phyloP scores from a whole-genome alignment of 2,888 invertebrate genomes.

The Dynastes maya region DNA sequence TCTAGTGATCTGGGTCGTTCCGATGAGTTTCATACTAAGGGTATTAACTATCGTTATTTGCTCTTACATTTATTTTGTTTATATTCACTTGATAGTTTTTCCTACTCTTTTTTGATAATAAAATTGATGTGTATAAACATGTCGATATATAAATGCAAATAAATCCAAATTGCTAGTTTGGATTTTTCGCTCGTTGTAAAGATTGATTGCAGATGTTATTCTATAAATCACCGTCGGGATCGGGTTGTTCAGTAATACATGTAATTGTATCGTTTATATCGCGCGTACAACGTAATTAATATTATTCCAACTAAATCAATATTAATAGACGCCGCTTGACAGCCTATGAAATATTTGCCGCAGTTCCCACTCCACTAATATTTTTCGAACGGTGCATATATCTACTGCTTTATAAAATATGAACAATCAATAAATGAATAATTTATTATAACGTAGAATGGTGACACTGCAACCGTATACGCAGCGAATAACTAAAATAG shows the following conservation, averaged over 20 bases:
- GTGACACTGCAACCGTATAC: background rate
- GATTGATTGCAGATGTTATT: no score
- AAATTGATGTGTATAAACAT: no score
- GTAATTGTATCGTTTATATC: slow-evolving; percentile 16
- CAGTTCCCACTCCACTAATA: slow-evolving; percentile 12
- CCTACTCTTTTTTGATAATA: no score
- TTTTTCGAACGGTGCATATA: background rate
- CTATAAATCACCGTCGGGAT: no score
- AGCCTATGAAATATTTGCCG: slow-evolving; percentile 16
- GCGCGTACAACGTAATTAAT: slow-evolving; percentile 9
- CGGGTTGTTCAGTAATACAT: background rate
- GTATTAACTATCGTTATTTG: no score
- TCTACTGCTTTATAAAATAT: slow-evolving; percentile 10
- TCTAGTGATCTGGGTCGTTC: no score
- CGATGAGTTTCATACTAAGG: no score
- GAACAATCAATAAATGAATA: slow-evolving; percentile 27
- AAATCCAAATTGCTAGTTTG: no score
- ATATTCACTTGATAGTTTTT: no score
- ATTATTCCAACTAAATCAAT: slow-evolving; percentile 27
- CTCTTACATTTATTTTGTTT: no score
- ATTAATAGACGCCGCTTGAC: slow-evolving; percentile 25
- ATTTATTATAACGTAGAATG: slow-evolving; percentile 6
- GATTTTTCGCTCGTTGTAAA: no score
- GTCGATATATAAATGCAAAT: no score
- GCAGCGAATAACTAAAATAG: background rate